Evolutionary conservation across 2,888 invertebrate species (phyloP), one percentile per base, ranked within the genome.

Genomic region (Dryadula phaetusa): DNA sequence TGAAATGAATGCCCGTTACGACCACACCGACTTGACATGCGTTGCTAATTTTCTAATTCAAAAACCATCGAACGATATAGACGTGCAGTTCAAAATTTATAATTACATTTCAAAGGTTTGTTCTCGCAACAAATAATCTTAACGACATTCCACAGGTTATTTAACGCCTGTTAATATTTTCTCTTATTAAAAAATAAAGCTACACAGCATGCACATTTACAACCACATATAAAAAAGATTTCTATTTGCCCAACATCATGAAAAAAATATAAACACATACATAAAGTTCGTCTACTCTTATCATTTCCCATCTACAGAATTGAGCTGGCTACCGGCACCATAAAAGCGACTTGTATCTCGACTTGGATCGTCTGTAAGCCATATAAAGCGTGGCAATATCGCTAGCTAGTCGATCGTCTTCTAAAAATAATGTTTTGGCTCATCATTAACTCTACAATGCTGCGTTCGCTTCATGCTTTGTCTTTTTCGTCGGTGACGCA

Each of bases 401-500:
- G 79, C 76, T 71, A 70, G 73, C 76, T 77, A 78, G 72, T 67
- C 70, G 61, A 64, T 66, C 67, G 69, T 75, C 76, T 76, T 89
- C 88, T 86, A 90, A 90, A 91, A 89, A 91, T 90, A 89, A 86
- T 89, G 84, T 88, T 90, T 91, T 87, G 83, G 86, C 87, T 88
- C 90, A 89, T 90, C 86, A 89, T 88, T 88, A 87, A 82, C 81
- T 62, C 81, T 76, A 86, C 87, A 85, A 88, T 86, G 80, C 82
- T 81, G 78, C 82, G 84, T 86, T 87, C 88, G 85, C 76, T 79
- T 80, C 85, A 80, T 83, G 89, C 89, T 90, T 91, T 92, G 92
- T 92, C 91, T 91, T 90, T 91, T 91, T 88, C 82, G 87, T 82
- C 85, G 90, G 85, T 92, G 92, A 92, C 92, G 92, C 88, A 92